Conservation (phyloP, 2,113 vertebrate species). For the Suncus etruscus region DNA sequence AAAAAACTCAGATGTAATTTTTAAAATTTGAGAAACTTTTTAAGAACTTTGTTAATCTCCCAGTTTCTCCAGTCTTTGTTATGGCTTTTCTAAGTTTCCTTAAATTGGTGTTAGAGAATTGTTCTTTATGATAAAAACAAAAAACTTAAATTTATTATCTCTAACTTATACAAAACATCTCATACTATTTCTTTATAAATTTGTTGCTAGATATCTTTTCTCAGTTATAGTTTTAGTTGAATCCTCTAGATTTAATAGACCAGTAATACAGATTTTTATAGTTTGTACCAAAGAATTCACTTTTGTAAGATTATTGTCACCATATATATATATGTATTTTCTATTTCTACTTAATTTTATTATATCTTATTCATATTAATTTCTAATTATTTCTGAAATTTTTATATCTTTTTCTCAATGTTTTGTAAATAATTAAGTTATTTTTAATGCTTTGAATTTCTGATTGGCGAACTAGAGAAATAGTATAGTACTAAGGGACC, state of each 20-base stretch:
- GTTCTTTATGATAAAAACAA: neutral
- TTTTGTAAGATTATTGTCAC: neutral
- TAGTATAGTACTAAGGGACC: too few relatives aligned
- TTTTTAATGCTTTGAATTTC: neutral
- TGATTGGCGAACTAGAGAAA: too few relatives aligned
- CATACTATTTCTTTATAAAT: neutral
- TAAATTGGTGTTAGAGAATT: neutral
- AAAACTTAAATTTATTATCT: neutral
- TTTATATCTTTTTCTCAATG: neutral
- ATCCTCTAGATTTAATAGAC: neutral
- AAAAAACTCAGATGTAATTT: neutral
- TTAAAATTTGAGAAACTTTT: constrained; percentile 15
- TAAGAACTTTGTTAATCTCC: neutral
- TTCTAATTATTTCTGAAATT: constrained; percentile 2
- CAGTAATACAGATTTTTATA: neutral
- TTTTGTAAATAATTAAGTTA: neutral
- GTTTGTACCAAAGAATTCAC: neutral
- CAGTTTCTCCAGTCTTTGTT: neutral
- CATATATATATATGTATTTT: neutral
- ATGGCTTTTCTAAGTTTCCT: neutral
- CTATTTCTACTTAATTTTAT: neutral
- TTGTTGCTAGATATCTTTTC: neutral
- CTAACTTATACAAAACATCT: neutral
- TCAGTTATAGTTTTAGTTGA: neutral
- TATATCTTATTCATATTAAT: neutral